These are phyloP conservation scores for Drosophila ogumai DNA, from an alignment of 1,140 invertebrate genomes.

Conservation along the genomic window DNA sequence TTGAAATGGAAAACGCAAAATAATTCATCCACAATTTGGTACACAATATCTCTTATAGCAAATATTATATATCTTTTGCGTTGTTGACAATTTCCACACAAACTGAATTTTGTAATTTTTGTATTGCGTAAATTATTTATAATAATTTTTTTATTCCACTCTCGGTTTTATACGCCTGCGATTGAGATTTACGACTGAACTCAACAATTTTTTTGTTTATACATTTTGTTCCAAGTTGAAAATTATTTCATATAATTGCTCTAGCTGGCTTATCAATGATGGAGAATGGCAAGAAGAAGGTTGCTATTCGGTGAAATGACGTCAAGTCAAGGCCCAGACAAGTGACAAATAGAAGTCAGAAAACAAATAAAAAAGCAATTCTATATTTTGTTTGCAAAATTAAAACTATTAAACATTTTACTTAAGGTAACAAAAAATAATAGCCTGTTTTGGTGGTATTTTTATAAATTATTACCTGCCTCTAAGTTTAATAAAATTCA, in stretches of 20 bases:
- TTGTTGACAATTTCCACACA: slow-evolving; percentile 17
- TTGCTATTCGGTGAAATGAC: slow-evolving; percentile 42
- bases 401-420: background rate
- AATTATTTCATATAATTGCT: slow-evolving; percentile 27
- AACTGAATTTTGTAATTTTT: slow-evolving; percentile 24
- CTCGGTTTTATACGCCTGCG: slow-evolving; percentile 4
- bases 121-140: slow-evolving; percentile 13
- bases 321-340: slow-evolving; percentile 28
- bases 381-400: background rate
- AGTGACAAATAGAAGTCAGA: slow-evolving; percentile 48
- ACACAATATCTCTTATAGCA: slow-evolving; percentile 31
- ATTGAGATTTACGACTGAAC: slow-evolving; percentile 36
- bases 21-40: slow-evolving; percentile 50
- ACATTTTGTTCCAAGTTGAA: slow-evolving; percentile 5
- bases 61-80: slow-evolving; percentile 39
- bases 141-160: slow-evolving; percentile 1
- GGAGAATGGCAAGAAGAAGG: slow-evolving; percentile 13
- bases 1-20: slow-evolving; percentile 66
- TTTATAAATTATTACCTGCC: no score
- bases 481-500: no score
- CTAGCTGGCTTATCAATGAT: slow-evolving; percentile 34
- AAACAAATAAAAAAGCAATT: slow-evolving; percentile 29
- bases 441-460: no score
- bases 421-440: background rate
- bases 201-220: slow-evolving; percentile 1